These are phyloP conservation scores for Heliconius hermathena DNA, from an alignment of 1,140 invertebrate species.

Conservation along the genomic window DNA sequence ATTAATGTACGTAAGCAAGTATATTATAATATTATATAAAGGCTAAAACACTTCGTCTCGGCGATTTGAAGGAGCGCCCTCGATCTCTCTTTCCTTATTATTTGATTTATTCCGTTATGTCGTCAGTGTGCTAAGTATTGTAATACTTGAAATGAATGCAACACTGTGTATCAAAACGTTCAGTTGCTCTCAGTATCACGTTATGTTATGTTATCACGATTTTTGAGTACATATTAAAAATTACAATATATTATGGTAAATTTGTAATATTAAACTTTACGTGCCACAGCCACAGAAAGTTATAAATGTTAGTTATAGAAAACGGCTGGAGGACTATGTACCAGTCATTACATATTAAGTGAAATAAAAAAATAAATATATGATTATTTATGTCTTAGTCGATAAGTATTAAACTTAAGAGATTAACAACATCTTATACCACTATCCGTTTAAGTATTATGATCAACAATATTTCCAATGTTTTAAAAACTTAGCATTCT, in stretches of 20 bases:
- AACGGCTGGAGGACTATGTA: conserved; percentile 69
- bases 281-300: conserved; percentile 62
- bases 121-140: neutral
- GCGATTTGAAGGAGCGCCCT: conserved; percentile 20
- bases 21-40: conserved; percentile 33
- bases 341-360: conserved; percentile 70
- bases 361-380: conserved; percentile 60
- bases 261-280: conserved; percentile 49
- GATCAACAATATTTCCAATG: conserved; percentile 79
- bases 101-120: neutral
- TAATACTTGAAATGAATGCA: neutral
- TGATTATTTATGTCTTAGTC: conserved; percentile 70
- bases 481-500: conserved; percentile 71
- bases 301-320: conserved; percentile 62
- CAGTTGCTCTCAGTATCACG: conserved; percentile 54
- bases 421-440: conserved; percentile 76
- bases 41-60: conserved; percentile 31
- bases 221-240: conserved; percentile 48
- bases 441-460: conserved; percentile 78
- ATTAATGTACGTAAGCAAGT: conserved; percentile 49
- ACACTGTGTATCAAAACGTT: conserved; percentile 38
- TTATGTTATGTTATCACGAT: conserved; percentile 43
- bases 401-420: conserved; percentile 71
- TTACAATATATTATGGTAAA: conserved; percentile 46
- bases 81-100: conserved; percentile 37